Conservation (phyloP, 2,888 invertebrate genomes). For the Drosophila neonasuta region DNA sequence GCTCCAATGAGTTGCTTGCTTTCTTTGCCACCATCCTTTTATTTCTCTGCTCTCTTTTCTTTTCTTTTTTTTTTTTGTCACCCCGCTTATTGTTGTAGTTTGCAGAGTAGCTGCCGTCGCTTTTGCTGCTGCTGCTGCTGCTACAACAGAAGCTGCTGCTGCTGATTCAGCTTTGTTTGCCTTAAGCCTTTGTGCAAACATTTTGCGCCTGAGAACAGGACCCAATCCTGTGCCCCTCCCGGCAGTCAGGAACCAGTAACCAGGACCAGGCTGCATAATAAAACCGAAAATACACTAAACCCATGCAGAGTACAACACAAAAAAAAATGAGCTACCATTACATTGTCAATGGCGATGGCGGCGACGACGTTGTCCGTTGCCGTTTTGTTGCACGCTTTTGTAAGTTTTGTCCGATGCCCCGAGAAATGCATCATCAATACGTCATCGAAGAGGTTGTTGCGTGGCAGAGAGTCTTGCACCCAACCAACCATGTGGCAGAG, state of each 20-base stretch:
- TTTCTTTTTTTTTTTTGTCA: conserved; percentile 54
- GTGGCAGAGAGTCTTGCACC: not conserved
- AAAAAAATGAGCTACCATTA: conserved; percentile 39
- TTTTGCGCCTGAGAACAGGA: conserved; percentile 69
- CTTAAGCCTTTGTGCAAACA: conserved; percentile 79
- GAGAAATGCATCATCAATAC: conserved; percentile 76
- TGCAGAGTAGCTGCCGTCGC: conserved; percentile 68
- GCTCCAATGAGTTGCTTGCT: conserved; percentile 61
- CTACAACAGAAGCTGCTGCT: conserved; percentile 55
- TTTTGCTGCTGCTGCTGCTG: conserved; percentile 53
- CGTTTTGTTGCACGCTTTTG: conserved; percentile 38
- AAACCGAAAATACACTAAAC: conserved; percentile 61
- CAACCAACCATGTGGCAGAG: not conserved
- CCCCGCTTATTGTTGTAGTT: conserved; percentile 59
- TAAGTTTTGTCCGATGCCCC: conserved; percentile 50
- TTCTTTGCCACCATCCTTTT: conserved; percentile 48
- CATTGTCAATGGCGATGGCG: conserved; percentile 11
- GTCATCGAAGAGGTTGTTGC: conserved; percentile 10
- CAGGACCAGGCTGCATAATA: conserved; percentile 56
- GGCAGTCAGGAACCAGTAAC: not conserved
- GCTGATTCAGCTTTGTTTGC: conserved; percentile 80
- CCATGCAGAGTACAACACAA: conserved; percentile 25
- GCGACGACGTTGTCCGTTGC: conserved; percentile 3
- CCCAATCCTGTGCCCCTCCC: conserved; percentile 17
- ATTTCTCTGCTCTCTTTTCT: not conserved